Conservation (phyloP, 2,113 vertebrate genomes). For the Nycticorax nycticorax region DNA sequence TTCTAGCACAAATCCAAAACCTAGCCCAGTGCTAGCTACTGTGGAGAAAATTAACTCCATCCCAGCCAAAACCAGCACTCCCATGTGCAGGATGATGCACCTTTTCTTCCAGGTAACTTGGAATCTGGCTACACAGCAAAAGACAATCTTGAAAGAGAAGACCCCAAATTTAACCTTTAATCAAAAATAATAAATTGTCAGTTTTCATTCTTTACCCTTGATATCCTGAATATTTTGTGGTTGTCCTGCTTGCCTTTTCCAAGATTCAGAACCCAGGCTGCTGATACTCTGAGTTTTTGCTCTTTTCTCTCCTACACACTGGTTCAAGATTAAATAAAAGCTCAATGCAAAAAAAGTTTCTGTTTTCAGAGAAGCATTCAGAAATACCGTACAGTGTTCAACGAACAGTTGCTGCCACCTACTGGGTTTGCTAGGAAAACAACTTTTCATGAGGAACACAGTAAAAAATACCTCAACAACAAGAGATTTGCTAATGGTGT, state of each 20-base stretch:
- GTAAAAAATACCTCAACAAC: neutral
- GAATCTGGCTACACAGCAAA: neutral
- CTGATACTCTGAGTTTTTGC: neutral
- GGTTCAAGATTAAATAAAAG: neutral
- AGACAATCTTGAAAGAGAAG: neutral
- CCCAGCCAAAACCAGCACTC: too few species aligned
- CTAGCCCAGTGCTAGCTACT: too few species aligned
- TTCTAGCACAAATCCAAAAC: too few species aligned
- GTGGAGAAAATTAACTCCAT: too few species aligned
- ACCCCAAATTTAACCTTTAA: neutral
- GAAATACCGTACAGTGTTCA: fast-evolving
- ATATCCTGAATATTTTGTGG: neutral
- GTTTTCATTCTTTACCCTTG: neutral
- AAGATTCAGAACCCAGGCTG: neutral
- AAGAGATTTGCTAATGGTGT: neutral
- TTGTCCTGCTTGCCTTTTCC: neutral
- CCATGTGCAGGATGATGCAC: neutral
- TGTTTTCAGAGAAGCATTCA: neutral
- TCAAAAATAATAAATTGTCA: neutral
- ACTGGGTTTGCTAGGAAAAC: neutral
- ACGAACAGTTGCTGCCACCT: neutral
- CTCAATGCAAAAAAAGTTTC: neutral
- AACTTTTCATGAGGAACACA: neutral
- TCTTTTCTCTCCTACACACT: neutral
- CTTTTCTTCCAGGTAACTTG: neutral